Evolutionary conservation across 1,140 invertebrate species (phyloP).

Genomic region (Caenorhabditis remanei): DNA sequence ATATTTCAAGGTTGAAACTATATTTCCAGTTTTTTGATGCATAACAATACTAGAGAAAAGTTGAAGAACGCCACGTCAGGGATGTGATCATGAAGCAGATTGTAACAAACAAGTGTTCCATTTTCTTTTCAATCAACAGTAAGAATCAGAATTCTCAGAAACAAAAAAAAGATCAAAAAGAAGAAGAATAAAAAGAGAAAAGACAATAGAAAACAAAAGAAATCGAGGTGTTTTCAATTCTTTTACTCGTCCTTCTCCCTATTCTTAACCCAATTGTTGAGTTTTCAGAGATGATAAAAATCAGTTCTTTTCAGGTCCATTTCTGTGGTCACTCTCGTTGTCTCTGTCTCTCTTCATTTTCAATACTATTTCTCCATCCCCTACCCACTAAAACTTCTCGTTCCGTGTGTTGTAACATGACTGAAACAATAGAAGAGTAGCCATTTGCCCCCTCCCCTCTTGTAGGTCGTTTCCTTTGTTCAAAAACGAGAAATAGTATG

Average conservation of each 20-base stretch:
- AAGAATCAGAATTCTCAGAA: slow-evolving; percentile 14
- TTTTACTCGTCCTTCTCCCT: slow-evolving; percentile 7
- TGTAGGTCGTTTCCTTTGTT: slow-evolving; percentile 42
- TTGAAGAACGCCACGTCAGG: background rate
- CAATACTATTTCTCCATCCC: background rate
- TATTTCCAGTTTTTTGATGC: background rate
- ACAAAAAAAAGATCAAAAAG: slow-evolving; percentile 34
- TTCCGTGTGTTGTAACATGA: slow-evolving; percentile 40
- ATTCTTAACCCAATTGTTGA: background rate
- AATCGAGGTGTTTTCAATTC: background rate
- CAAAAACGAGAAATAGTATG: background rate
- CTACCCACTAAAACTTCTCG: slow-evolving; percentile 2
- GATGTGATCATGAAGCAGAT: slow-evolving; percentile 23
- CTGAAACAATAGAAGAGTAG: slow-evolving; percentile 54
- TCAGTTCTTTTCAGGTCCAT: slow-evolving; percentile 37
- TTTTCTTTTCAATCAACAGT: background rate
- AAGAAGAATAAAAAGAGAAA: background rate
- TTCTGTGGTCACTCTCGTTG: slow-evolving; percentile 36
- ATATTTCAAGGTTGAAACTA: no score
- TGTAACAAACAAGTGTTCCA: slow-evolving; percentile 22
- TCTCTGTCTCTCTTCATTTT: slow-evolving; percentile 3
- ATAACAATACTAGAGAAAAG: background rate
- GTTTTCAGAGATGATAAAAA: slow-evolving; percentile 53
- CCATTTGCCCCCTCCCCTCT: background rate
- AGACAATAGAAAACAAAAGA: slow-evolving; percentile 48